Percentiles rank a stretch among this genome's conserved stretches.
These are phyloP conservation scores for Capreolus pygargus DNA, from an alignment of 2,113 vertebrate species.

Conservation along the genomic window DNA sequence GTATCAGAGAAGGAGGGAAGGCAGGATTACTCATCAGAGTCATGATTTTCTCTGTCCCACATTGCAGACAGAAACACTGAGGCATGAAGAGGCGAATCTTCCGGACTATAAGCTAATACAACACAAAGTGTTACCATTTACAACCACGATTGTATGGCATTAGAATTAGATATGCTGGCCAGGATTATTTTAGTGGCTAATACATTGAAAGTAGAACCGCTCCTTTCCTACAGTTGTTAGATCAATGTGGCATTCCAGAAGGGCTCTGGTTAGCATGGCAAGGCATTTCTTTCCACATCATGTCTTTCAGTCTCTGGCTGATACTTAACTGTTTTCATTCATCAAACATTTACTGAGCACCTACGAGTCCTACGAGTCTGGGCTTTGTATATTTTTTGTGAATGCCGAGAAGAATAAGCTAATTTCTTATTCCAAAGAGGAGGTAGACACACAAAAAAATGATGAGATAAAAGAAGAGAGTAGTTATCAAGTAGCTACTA, in stretches of 20 bases:
- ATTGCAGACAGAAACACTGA: slow-evolving; percentile 47
- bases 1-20: not conserved
- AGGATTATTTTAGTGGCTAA: not conserved
- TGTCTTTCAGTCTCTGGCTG: not conserved
- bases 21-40: slow-evolving; percentile 11
- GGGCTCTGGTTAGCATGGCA: not conserved
- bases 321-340: not conserved
- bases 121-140: not conserved
- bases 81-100: not conserved
- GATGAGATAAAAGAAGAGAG: not conserved
- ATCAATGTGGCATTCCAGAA: not conserved
- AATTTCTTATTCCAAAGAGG: not conserved
- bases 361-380: not conserved
- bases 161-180: not conserved
- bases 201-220: not conserved
- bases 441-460: not conserved
- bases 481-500: not conserved
- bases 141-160: not conserved
- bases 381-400: not conserved
- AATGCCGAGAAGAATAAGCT: not conserved
- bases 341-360: not conserved
- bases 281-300: not conserved
- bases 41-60: not conserved
- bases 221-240: not conserved
- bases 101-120: not conserved